Evolutionary conservation across 2,888 invertebrate species (phyloP), one percentile per base, ranked within the genome.

Genomic region (Drosophila atripex): DNA sequence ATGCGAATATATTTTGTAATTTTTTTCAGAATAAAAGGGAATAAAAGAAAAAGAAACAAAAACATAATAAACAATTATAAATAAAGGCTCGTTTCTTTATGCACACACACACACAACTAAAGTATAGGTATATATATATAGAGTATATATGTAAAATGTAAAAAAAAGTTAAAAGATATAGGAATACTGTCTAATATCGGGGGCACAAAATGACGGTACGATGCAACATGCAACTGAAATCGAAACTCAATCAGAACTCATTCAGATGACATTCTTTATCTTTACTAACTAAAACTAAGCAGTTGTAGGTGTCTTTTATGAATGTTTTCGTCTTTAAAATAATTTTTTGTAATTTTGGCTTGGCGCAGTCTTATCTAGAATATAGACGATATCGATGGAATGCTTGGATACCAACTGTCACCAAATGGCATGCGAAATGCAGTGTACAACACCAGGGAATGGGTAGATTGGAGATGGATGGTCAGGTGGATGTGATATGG

Each of bases 11-110:
- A n/a, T 7, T 39, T 39, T 39, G 7, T 18, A 18, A 39, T 16
- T 39, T 7, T 39, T 39, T 39, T 16, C 53, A 55, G 52, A 66
- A 51, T 69, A 63, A 70, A 66, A 61, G 66, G 75, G 68, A 64
- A 68, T 64, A 77, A 71, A 80, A 75, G 66, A 82, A 83, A 80
- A 61, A 74, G 71, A 76, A 75, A 73, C 66, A 77, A 69, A 66
- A 75, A 73, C 66, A 77, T 64, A 66, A 80, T 75, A 80, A 75
- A 71, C 66, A 71, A 74, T 87, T 87, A 74, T 60, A 80, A 76
- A 74, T 86, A 77, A 84, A 85, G 76, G 80, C 76, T 61, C 57
- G 66, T 46, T 32, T 45, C 60, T 60, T 28, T 63, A 57, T 41
- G 73, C 71, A 75, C 49, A 68, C 55, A 75, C 55, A 75, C 66